phyloP scores from a whole-genome alignment of 2,888 invertebrate species.

The Drosophila neonasuta region DNA sequence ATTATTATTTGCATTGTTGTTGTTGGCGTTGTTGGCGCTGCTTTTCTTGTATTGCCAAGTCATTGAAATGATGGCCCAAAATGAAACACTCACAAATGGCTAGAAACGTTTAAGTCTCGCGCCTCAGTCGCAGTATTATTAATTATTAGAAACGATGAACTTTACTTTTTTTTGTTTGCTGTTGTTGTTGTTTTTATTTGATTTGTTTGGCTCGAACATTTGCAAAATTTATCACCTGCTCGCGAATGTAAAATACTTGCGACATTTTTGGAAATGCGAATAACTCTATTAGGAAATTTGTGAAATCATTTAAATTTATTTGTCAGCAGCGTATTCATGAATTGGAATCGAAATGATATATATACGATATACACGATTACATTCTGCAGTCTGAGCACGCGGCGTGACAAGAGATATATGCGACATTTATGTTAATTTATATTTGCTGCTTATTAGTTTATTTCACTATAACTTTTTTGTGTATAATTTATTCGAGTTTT shows the following conservation, averaged over 20 bases:
- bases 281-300: slow-evolving; percentile 33
- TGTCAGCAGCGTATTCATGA: slow-evolving; percentile 6
- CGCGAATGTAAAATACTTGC: slow-evolving; percentile 26
- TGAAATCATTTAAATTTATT: slow-evolving; percentile 20
- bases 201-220: slow-evolving; percentile 18
- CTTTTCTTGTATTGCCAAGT: slow-evolving; percentile 26
- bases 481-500: background rate
- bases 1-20: slow-evolving; percentile 37
- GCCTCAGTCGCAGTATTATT: slow-evolving; percentile 31
- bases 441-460: slow-evolving; percentile 7
- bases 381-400: slow-evolving; percentile 32
- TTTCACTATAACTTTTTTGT: slow-evolving; percentile 4
- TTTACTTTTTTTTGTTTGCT: slow-evolving; percentile 3
- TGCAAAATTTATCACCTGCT: slow-evolving; percentile 31
- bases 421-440: slow-evolving; percentile 18
- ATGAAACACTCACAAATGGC: slow-evolving; percentile 37
- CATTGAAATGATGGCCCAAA: slow-evolving; percentile 52
- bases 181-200: slow-evolving; percentile 4
- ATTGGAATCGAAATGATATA: slow-evolving; percentile 13
- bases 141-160: slow-evolving; percentile 49
- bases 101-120: slow-evolving; percentile 49
- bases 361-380: background rate
- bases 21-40: slow-evolving; percentile 20
- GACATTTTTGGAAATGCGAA: slow-evolving; percentile 16
- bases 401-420: slow-evolving; percentile 1